A percentile compares a stretch with the other conserved stretches of the same genome.
Conservation (phyloP, 2,888 invertebrate genomes). For the Hirtodrosophila duncani region DNA sequence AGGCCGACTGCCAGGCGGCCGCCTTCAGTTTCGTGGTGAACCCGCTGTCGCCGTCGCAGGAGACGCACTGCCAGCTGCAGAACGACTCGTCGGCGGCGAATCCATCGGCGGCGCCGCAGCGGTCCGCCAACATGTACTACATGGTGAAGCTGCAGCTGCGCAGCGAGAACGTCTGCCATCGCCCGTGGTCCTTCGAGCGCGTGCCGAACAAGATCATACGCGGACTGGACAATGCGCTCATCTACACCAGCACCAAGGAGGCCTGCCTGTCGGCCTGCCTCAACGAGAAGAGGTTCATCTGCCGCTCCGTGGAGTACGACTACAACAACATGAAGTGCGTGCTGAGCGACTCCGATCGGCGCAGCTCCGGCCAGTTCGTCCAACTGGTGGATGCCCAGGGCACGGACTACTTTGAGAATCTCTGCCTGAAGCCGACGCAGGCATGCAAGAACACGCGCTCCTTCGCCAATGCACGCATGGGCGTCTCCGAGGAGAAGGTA, state of each 20-base stretch:
- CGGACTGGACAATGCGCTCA: constrained; percentile 92
- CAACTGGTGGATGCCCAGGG: constrained; percentile 91
- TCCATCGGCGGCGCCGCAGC: constrained; percentile 89
- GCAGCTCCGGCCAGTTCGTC: constrained; percentile 92
- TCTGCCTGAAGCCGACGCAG: constrained; percentile 91
- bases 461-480: constrained; percentile 90
- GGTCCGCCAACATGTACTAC: constrained; percentile 94
- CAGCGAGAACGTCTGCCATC: constrained; percentile 93
- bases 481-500: constrained; percentile 93
- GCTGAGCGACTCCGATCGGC: constrained; percentile 91
- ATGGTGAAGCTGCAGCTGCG: constrained; percentile 93
- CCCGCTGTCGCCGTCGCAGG: constrained; percentile 93
- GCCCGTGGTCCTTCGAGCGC: constrained; percentile 95
- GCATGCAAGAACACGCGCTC: constrained; percentile 91
- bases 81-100: constrained; percentile 95
- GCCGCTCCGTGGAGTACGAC: constrained; percentile 95
- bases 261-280: constrained; percentile 94
- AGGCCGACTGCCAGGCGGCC: constrained; percentile 93
- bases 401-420: constrained; percentile 91
- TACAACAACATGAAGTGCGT: constrained; percentile 95
- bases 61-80: constrained; percentile 92
- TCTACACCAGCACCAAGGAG: constrained; percentile 96
- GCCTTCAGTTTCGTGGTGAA: constrained; percentile 96
- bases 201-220: constrained; percentile 95
- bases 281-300: constrained; percentile 94